These are phyloP conservation scores for Zelostemma sp. DNA, from an alignment of 1,140 invertebrate genomes.

Conservation along the genomic window DNA sequence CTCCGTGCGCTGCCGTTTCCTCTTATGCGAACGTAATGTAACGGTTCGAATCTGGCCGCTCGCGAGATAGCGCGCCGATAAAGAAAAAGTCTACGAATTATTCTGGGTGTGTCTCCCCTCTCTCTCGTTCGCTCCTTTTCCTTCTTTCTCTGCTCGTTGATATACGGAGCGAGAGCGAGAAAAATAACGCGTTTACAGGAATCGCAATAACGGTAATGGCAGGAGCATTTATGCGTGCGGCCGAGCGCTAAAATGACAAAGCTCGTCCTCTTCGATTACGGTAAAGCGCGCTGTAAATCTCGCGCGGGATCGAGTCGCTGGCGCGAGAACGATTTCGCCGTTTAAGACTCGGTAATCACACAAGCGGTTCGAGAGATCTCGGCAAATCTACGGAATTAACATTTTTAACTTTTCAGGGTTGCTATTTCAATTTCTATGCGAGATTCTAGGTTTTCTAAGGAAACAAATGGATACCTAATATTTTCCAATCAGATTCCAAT, in stretches of 20 bases:
- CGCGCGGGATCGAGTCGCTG: not conserved
- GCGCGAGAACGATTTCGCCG: not conserved
- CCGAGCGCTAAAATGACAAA: slow-evolving; percentile 26
- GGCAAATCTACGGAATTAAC: too few species aligned
- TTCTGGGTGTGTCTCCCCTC: slow-evolving; percentile 3
- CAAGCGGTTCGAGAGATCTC: too few species aligned
- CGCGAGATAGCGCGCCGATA: not conserved
- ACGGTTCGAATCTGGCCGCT: slow-evolving; percentile 3
- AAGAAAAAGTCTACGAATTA: not conserved
- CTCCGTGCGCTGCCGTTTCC: not conserved
- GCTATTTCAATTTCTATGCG: too few species aligned
- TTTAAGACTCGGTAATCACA: too few species aligned
- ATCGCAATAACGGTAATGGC: slow-evolving; percentile 10
- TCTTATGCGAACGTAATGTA: not conserved
- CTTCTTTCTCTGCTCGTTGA: not conserved
- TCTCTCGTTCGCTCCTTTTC: slow-evolving; percentile 3
- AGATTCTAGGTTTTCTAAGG: too few species aligned
- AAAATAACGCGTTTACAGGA: slow-evolving; percentile 6
- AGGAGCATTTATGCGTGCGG: slow-evolving; percentile 1
- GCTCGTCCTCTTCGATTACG: slow-evolving; percentile 24
- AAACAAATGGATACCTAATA: too few species aligned
- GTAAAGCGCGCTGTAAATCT: slow-evolving; percentile 9
- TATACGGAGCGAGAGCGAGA: not conserved
- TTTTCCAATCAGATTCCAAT: too few species aligned
- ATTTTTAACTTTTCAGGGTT: too few species aligned